Percentiles rank a stretch among this genome's conserved stretches.
Evolutionary conservation across 2,113 vertebrate genomes (phyloP).

Genomic region (Caranx melampygus): DNA sequence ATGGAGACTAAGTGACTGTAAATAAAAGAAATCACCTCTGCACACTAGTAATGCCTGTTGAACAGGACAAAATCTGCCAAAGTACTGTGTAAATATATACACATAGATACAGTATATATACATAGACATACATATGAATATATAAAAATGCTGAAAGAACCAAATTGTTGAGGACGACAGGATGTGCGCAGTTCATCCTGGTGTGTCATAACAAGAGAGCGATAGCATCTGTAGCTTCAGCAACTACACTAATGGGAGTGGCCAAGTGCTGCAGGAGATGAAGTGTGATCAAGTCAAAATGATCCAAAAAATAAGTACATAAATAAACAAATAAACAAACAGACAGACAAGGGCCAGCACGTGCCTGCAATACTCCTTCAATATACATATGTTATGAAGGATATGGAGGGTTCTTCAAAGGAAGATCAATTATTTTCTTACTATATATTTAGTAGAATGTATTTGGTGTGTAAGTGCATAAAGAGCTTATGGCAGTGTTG

Average conservation of each 20-base stretch:
- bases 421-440: background rate
- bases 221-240: slow-evolving; percentile 58
- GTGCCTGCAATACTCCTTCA: slow-evolving; percentile 22
- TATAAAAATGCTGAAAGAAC: background rate
- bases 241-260: slow-evolving; percentile 53
- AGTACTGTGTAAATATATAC: background rate
- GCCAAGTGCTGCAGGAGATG: slow-evolving; percentile 47
- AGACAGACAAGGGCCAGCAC: slow-evolving; percentile 36
- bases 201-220: background rate
- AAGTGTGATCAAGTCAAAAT: slow-evolving; percentile 38
- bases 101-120: too few species aligned
- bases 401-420: background rate
- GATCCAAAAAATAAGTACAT: slow-evolving; percentile 11
- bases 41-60: background rate
- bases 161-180: slow-evolving; percentile 41
- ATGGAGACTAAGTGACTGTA: background rate
- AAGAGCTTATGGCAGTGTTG: background rate
- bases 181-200: slow-evolving; percentile 39
- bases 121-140: too few species aligned
- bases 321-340: background rate
- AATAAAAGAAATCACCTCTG: background rate
- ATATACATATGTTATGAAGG: background rate
- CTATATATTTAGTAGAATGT: background rate
- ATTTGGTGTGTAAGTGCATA: background rate
- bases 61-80: background rate